phyloP scores from a whole-genome alignment of 1,140 invertebrate species.

The Drosophila rhopaloa region DNA sequence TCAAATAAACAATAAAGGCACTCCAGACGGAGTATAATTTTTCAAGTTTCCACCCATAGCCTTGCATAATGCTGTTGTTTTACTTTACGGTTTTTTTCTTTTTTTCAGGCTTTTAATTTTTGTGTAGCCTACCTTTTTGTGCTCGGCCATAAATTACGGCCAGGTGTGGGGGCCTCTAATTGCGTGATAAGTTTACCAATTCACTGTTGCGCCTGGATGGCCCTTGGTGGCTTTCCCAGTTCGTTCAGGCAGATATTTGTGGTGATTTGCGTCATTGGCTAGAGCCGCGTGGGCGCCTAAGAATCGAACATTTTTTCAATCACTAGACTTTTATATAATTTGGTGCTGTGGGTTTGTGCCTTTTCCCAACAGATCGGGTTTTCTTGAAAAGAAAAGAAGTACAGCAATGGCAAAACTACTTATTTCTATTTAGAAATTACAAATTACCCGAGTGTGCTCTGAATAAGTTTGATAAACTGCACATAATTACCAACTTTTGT shows the following conservation, averaged over 20 bases:
- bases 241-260: slow-evolving; percentile 26
- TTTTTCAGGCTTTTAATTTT: slow-evolving; percentile 50
- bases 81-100: neutral
- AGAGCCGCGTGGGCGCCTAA: neutral
- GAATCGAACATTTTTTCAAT: slow-evolving; percentile 29
- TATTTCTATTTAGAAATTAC: slow-evolving; percentile 10
- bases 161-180: slow-evolving; percentile 69
- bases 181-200: slow-evolving; percentile 80
- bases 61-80: slow-evolving; percentile 18
- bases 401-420: slow-evolving; percentile 1
- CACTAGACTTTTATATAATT: slow-evolving; percentile 4
- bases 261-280: slow-evolving; percentile 58
- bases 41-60: slow-evolving; percentile 18
- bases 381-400: neutral
- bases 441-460: slow-evolving; percentile 24
- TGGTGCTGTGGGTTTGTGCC: neutral
- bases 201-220: slow-evolving; percentile 35
- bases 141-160: slow-evolving; percentile 61
- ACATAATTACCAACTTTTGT: slow-evolving; percentile 31
- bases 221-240: neutral
- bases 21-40: slow-evolving; percentile 27
- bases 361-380: neutral
- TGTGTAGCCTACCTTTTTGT: slow-evolving; percentile 54
- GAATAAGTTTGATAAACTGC: slow-evolving; percentile 43
- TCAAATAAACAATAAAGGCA: slow-evolving; percentile 21